Evolutionary conservation across 2,888 invertebrate genomes (phyloP).

Genomic region (Acanthosepion esculentum): DNA sequence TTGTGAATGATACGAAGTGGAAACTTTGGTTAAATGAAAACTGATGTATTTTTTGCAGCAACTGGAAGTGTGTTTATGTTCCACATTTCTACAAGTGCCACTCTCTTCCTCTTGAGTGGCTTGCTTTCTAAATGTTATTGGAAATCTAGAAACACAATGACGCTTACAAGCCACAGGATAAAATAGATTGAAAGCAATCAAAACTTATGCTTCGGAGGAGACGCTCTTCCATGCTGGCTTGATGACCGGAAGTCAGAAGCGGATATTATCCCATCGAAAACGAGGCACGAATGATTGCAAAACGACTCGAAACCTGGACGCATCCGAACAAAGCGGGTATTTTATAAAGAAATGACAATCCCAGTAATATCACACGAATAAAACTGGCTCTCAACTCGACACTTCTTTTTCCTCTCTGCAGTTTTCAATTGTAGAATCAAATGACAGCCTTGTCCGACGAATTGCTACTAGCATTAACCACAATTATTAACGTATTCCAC

Average conservation of each 20-base stretch:
- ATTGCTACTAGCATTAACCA: constrained; percentile 33
- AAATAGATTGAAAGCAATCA: constrained; percentile 33
- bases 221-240: not conserved
- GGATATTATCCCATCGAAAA: constrained; percentile 33
- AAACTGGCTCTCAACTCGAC: constrained; percentile 18
- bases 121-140: not conserved
- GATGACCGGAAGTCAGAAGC: constrained; percentile 13
- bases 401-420: constrained; percentile 4
- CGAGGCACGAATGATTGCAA: not conserved
- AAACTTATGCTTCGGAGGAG: not conserved
- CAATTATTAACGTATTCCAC: not conserved
- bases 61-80: not conserved
- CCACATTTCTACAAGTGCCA: not conserved
- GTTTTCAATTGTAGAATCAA: not conserved
- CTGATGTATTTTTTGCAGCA: not conserved
- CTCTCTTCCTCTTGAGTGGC: not conserved
- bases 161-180: not conserved
- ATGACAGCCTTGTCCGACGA: not conserved
- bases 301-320: constrained; percentile 33
- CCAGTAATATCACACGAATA: not conserved
- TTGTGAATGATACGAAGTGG: not conserved
- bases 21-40: not conserved
- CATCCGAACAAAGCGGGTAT: not conserved
- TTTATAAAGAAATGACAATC: not conserved
- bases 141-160: not conserved